phyloP scores from a whole-genome alignment of 2,797 vertebrate genomes.

The Sardinella longiceps region DNA sequence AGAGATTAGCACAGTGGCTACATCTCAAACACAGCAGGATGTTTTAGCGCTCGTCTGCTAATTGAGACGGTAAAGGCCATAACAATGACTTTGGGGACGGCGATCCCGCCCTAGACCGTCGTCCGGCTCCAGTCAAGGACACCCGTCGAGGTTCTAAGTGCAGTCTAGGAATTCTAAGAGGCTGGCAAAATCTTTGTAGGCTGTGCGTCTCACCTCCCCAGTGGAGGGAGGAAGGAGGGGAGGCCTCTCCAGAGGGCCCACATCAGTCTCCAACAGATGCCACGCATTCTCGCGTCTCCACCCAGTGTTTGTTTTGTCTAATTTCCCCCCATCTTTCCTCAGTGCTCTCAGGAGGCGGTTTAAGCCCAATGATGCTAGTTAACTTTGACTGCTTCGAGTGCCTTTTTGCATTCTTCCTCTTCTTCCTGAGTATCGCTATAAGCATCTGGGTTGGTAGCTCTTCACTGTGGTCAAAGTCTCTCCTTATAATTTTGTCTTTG shows the following conservation, averaged over 20 bases:
- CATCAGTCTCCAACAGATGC: conserved; percentile 58
- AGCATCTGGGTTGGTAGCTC: neutral
- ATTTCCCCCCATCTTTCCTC: neutral
- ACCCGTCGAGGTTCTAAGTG: conserved; percentile 64
- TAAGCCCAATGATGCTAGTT: conserved; percentile 52
- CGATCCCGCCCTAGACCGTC: conserved; percentile 67
- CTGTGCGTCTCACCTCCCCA: neutral
- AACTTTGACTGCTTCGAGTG: conserved; percentile 21
- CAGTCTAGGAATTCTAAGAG: conserved; percentile 76
- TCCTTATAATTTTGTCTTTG: neutral
- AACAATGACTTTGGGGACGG: conserved; percentile 79
- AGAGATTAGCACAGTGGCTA: conserved; percentile 50
- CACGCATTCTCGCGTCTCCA: conserved; percentile 36
- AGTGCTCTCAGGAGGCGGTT: conserved; percentile 57
- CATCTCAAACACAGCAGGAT: conserved; percentile 72
- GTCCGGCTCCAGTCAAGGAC: conserved; percentile 79
- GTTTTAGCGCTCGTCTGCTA: conserved; percentile 85
- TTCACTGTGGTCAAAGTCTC: neutral
- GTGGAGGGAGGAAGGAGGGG: neutral
- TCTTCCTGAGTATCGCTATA: neutral
- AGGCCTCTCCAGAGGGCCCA: neutral
- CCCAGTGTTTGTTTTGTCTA: conserved; percentile 14
- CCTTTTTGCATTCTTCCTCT: conserved; percentile 7
- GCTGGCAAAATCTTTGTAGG: conserved; percentile 26
- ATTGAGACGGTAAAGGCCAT: conserved; percentile 79